Evolutionary conservation across 2,797 vertebrate species (phyloP).

Genomic region (Tenualosa thibaudeaui): DNA sequence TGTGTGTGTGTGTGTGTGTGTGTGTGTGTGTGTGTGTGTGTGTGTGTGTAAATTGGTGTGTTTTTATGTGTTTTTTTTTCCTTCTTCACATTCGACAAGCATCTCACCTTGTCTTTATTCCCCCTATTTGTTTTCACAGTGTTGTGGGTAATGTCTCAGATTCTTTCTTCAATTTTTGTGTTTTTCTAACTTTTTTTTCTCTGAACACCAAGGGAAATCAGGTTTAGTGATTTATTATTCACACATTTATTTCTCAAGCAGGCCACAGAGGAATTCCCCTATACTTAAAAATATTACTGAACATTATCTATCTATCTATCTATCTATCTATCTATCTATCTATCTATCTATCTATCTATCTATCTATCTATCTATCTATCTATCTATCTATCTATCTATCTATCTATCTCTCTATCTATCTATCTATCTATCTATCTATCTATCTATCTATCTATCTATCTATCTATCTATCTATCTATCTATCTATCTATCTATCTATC

Average conservation of each 20-base stretch:
- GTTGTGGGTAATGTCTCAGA: background rate
- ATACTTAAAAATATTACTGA: background rate
- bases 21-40: background rate
- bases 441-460: no score
- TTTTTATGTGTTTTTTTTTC: background rate
- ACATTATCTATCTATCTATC: no score
- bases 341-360: no score
- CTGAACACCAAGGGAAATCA: slow-evolving; percentile 58
- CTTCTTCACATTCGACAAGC: no score
- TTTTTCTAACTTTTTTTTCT: slow-evolving; percentile 33
- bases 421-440: no score
- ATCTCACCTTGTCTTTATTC: background rate
- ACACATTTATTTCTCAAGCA: background rate
- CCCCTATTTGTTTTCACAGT: background rate
- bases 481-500: no score
- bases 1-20: background rate
- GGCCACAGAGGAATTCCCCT: background rate
- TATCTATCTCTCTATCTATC: no score
- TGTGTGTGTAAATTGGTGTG: background rate
- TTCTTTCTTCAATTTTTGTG: slow-evolving; percentile 44
- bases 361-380: no score
- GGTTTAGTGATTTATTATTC: slow-evolving; percentile 44
- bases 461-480: no score
- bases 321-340: no score
- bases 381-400: no score